A percentile compares a stretch with the other conserved stretches of the same genome.
Evolutionary conservation across 2,113 vertebrate species (phyloP).

Genomic region (Montifringilla adamsi): DNA sequence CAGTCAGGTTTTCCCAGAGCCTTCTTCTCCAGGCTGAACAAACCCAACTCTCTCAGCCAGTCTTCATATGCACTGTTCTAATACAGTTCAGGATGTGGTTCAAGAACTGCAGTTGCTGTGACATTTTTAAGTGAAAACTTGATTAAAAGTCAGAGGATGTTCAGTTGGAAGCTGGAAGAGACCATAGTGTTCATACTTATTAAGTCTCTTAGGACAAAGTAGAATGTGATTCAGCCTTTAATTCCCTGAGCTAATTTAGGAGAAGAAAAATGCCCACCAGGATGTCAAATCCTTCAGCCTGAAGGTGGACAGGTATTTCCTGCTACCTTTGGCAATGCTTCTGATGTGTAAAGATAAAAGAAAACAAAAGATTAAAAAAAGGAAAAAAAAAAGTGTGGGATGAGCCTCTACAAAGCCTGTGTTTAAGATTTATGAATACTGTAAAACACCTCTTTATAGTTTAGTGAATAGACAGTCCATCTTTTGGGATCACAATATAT

Average conservation of each 20-base stretch:
- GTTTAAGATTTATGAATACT: neutral
- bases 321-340: neutral
- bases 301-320: neutral
- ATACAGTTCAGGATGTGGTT: neutral
- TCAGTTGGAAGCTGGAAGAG: neutral
- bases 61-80: neutral
- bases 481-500: neutral
- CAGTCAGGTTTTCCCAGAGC: neutral
- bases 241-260: neutral
- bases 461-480: neutral
- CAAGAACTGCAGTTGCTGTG: accelerated
- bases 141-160: neutral
- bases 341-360: neutral
- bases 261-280: neutral
- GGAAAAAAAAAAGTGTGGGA: neutral
- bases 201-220: neutral
- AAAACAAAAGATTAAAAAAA: too few species aligned
- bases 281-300: neutral
- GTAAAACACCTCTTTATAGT: neutral
- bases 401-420: neutral
- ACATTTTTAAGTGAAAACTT: neutral
- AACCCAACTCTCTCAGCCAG: neutral
- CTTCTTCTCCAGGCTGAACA: neutral
- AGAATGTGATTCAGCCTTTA: neutral
- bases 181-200: neutral